These are phyloP conservation scores for Felis chaus DNA, from an alignment of 2,113 vertebrate genomes.

Conservation along the genomic window DNA sequence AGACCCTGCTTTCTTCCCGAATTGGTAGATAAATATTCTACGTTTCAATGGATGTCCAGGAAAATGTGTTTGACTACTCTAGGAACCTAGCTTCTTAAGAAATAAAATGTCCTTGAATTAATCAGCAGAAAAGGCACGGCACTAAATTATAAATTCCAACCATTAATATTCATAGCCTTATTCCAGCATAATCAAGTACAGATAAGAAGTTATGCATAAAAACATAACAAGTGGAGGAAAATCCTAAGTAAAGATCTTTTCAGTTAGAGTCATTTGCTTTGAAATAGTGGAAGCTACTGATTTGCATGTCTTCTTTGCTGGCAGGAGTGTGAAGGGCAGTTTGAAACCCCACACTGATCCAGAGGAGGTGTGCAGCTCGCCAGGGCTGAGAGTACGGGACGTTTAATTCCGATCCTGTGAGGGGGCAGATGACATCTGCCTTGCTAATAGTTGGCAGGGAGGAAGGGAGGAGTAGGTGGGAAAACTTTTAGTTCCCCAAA, in stretches of 20 bases:
- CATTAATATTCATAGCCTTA: conserved; percentile 89
- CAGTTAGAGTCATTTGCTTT: conserved; percentile 74
- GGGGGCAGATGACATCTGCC: not conserved
- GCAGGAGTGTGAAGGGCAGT: conserved; percentile 62
- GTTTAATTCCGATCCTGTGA: not conserved
- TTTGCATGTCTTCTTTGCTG: conserved; percentile 64
- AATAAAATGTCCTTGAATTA: conserved; percentile 89
- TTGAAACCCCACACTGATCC: conserved; percentile 41
- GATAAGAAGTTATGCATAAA: conserved; percentile 87
- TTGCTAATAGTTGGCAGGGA: conserved; percentile 36
- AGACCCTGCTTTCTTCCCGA: conserved; percentile 72
- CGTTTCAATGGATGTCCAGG: conserved; percentile 80
- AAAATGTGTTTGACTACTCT: conserved; percentile 81
- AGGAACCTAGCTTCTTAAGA: conserved; percentile 80
- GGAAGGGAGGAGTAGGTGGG: not conserved
- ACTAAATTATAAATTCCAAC: conserved; percentile 88
- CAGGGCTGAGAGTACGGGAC: conserved; percentile 6
- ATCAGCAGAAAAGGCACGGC: conserved; percentile 86
- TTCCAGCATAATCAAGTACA: conserved; percentile 85
- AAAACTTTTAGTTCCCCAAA: conserved; percentile 33
- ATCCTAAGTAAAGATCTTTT: conserved; percentile 78
- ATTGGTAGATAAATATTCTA: conserved; percentile 81
- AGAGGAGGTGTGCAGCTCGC: conserved; percentile 2
- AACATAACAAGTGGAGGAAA: conserved; percentile 78
- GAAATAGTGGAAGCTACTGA: conserved; percentile 72